phyloP scores from a whole-genome alignment of 2,113 vertebrate genomes.

The Callipepla californica region DNA sequence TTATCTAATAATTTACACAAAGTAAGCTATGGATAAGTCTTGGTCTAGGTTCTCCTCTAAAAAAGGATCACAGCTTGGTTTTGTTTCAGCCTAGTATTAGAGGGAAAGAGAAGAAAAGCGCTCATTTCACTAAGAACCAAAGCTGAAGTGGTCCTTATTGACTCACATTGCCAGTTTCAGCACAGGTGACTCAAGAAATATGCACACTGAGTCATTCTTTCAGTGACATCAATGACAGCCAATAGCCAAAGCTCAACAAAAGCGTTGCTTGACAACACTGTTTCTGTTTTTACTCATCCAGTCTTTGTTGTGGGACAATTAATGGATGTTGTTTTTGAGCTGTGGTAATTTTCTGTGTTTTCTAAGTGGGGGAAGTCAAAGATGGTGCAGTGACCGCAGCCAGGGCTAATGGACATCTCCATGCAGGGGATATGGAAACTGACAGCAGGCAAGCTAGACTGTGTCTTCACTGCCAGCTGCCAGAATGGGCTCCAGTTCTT shows the following conservation, averaged over 20 bases:
- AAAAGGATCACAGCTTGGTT: background rate
- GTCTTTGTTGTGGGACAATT: background rate
- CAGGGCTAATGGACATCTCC: background rate
- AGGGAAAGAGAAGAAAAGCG: background rate
- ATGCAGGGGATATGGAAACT: background rate
- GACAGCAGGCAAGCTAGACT: background rate
- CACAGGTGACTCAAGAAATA: slow-evolving; percentile 20
- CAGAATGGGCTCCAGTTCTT: background rate
- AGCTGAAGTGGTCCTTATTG: slow-evolving; percentile 27
- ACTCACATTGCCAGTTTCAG: slow-evolving; percentile 8
- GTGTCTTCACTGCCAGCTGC: background rate
- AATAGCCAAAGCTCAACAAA: background rate
- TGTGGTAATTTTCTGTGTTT: background rate
- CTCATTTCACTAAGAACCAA: background rate
- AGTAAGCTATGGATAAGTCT: background rate
- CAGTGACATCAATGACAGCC: background rate
- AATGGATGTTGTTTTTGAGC: background rate
- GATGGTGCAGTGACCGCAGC: background rate
- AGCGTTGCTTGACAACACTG: background rate
- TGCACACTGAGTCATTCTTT: slow-evolving; percentile 19
- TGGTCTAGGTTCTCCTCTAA: background rate
- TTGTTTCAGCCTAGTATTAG: background rate
- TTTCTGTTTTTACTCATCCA: background rate
- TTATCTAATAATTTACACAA: background rate
- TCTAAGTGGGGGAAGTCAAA: background rate